Conservation (phyloP, 1,140 invertebrate species). For the Geopemphigus sp. region DNA sequence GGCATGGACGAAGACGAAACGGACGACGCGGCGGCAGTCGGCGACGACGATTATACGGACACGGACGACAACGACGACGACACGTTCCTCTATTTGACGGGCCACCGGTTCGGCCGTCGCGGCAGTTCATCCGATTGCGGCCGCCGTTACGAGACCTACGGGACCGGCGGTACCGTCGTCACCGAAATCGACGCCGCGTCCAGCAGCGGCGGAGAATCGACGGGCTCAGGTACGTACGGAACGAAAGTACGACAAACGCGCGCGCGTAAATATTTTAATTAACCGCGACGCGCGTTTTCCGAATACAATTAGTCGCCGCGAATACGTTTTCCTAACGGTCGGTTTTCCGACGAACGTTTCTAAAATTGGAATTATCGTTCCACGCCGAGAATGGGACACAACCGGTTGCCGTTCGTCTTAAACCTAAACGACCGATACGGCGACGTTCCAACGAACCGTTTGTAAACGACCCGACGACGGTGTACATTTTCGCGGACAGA, state of each 20-base stretch:
- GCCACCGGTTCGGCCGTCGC: neutral
- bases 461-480: too few species aligned
- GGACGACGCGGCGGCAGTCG: neutral
- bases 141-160: neutral
- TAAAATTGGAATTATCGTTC: too few species aligned
- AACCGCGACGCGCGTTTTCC: neutral
- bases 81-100: neutral
- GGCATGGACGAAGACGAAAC: conserved; percentile 43
- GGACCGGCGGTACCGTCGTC: neutral
- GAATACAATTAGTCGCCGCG: too few species aligned
- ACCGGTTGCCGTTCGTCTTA: too few species aligned
- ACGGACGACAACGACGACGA: conserved; percentile 8
- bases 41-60: neutral
- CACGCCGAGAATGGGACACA: too few species aligned
- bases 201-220: neutral
- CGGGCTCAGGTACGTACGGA: too few species aligned
- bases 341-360: too few species aligned
- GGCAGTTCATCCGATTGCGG: neutral
- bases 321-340: too few species aligned
- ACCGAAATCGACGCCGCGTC: neutral
- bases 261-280: neutral
- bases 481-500: too few species aligned
- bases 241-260: too few species aligned
- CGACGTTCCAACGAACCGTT: too few species aligned
- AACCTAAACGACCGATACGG: too few species aligned